Evolutionary conservation across 2,113 vertebrate species (phyloP).

Genomic region (Bostrychus sinensis): DNA sequence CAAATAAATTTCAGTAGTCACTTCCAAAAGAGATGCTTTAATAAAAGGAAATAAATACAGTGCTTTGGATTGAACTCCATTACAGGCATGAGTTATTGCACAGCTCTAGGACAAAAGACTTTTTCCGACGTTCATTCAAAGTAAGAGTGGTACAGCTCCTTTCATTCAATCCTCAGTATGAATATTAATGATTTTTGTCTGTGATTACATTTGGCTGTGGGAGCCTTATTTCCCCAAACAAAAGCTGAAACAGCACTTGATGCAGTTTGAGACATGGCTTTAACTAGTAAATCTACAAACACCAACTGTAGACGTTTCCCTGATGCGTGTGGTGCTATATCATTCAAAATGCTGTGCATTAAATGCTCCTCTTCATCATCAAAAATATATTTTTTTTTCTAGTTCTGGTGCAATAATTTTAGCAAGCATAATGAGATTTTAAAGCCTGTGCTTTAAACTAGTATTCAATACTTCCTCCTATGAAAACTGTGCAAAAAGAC

Average conservation of each 20-base stretch:
- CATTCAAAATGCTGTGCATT: slow-evolving; percentile 47
- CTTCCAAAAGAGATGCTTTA: slow-evolving; percentile 67
- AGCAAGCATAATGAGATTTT: slow-evolving; percentile 21
- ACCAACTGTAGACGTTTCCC: slow-evolving; percentile 51
- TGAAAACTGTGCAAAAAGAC: slow-evolving; percentile 32
- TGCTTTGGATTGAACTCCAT: slow-evolving; percentile 74
- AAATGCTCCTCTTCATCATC: slow-evolving; percentile 33
- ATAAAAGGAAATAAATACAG: slow-evolving; percentile 78
- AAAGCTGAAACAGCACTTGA: slow-evolving; percentile 5
- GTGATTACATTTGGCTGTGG: slow-evolving; percentile 20
- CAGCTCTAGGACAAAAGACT: slow-evolving; percentile 62
- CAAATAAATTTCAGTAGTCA: slow-evolving; percentile 17
- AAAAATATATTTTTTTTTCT: slow-evolving; percentile 17
- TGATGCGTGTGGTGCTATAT: slow-evolving; percentile 41
- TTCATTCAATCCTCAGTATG: slow-evolving; percentile 19
- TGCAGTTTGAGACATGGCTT: neutral
- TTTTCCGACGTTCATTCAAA: slow-evolving; percentile 51
- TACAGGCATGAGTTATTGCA: slow-evolving; percentile 80
- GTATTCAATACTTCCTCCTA: slow-evolving; percentile 8
- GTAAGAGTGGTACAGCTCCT: slow-evolving; percentile 47
- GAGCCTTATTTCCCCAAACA: slow-evolving; percentile 6
- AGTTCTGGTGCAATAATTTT: slow-evolving; percentile 17
- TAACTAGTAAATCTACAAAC: slow-evolving; percentile 32
- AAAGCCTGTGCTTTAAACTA: slow-evolving; percentile 36
- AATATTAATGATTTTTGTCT: slow-evolving; percentile 10